Evolutionary conservation across 2,888 invertebrate genomes (phyloP).

Genomic region (Xanthostigma xanthostigma): DNA sequence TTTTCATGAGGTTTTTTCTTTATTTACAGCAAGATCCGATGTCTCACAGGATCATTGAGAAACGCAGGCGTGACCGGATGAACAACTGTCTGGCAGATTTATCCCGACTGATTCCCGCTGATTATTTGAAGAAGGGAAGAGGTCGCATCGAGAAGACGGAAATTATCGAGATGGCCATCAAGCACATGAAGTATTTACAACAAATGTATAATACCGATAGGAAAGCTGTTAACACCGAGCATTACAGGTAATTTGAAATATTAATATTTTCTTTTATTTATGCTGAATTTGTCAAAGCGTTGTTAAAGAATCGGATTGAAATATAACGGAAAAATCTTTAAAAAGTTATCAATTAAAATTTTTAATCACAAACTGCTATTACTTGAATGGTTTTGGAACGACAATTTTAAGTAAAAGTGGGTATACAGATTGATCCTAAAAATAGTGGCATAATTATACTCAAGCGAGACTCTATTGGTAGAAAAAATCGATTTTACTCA

Average conservation of each 20-base stretch:
- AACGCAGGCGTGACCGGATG: slow-evolving; percentile 88
- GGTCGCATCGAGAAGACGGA: slow-evolving; percentile 95
- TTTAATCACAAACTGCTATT: no score
- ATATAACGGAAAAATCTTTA: no score
- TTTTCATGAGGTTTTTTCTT: slow-evolving; percentile 8
- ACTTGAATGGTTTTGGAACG: no score
- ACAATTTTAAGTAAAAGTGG: no score
- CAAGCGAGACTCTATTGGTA: no score
- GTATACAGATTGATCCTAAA: no score
- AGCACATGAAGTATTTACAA: slow-evolving; percentile 82
- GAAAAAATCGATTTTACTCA: no score
- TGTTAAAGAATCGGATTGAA: no score
- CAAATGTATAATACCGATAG: slow-evolving; percentile 31
- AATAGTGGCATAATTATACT: no score
- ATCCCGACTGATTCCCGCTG: slow-evolving; percentile 81
- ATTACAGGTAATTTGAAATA: slow-evolving; percentile 21
- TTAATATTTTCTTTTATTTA: no score
- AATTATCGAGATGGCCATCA: slow-evolving; percentile 95
- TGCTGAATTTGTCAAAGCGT: no score
- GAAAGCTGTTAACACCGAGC: slow-evolving; percentile 18
- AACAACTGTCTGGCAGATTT: slow-evolving; percentile 92
- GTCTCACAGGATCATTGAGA: slow-evolving; percentile 96
- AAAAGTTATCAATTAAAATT: no score
- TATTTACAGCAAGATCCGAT: slow-evolving; percentile 73
- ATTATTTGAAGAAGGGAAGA: slow-evolving; percentile 86